phyloP scores from a whole-genome alignment of 2,888 invertebrate genomes.

The Luffia ferchaultella region DNA sequence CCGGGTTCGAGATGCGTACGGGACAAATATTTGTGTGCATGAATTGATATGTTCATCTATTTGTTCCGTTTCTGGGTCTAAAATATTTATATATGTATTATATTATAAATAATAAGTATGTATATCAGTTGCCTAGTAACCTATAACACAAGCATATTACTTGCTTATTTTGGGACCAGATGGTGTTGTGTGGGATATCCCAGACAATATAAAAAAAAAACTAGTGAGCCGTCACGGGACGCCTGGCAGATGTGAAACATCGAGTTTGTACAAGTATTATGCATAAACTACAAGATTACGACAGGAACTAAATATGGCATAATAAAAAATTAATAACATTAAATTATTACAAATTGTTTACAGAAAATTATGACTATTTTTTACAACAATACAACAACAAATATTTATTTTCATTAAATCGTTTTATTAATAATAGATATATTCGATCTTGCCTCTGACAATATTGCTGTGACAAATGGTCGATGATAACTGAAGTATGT shows the following conservation, averaged over 20 bases:
- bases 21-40: too few species aligned
- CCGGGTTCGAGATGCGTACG: too few species aligned
- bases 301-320: not conserved
- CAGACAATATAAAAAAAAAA: too few species aligned
- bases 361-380: not conserved
- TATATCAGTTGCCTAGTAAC: too few species aligned
- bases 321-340: not conserved
- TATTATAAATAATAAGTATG: too few species aligned
- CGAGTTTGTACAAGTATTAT: not conserved
- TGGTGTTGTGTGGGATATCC: too few species aligned
- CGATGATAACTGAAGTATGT: conserved; percentile 11
- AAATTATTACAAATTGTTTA: not conserved
- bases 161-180: too few species aligned
- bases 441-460: conserved; percentile 9
- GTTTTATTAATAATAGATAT: conserved; percentile 5
- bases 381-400: not conserved
- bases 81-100: too few species aligned
- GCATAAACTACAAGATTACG: not conserved
- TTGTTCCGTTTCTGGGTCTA: too few species aligned
- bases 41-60: too few species aligned
- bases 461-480: conserved; percentile 9
- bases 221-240: not conserved
- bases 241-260: not conserved
- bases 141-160: too few species aligned
- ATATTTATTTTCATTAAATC: not conserved